These are phyloP conservation scores for Sprattus sprattus DNA, from an alignment of 2,113 vertebrate species.

Conservation along the genomic window DNA sequence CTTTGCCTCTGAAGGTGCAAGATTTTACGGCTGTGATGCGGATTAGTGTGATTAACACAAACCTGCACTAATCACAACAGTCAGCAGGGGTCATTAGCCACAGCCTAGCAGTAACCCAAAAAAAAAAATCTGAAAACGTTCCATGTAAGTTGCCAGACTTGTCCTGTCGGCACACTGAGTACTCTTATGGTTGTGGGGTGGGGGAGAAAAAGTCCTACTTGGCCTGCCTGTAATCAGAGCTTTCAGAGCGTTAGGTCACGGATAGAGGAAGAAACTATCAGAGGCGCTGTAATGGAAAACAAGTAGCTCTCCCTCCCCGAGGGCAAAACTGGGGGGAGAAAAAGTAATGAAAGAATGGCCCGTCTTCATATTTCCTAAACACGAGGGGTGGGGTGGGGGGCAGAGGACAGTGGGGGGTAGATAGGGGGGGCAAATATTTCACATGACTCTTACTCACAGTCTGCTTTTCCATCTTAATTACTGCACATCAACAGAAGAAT, in stretches of 20 bases:
- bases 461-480: constrained; percentile 8
- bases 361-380: constrained; percentile 12
- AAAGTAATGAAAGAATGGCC: background rate
- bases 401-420: background rate
- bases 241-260: background rate
- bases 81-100: constrained; percentile 49
- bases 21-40: background rate
- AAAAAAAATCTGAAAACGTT: constrained; percentile 1
- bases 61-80: constrained; percentile 44
- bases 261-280: constrained; percentile 12
- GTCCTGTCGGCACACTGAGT: constrained; percentile 3
- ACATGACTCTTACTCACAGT: constrained; percentile 1
- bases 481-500: background rate
- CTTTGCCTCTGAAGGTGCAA: background rate
- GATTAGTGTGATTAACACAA: background rate
- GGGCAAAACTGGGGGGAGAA: background rate
- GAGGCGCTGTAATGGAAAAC: constrained; percentile 11
- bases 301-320: background rate
- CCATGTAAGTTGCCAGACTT: constrained; percentile 11
- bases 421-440: constrained; percentile 1
- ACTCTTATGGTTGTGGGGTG: background rate
- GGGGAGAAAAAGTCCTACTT: background rate
- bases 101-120: constrained; percentile 35
- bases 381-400: background rate
- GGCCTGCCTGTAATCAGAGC: constrained; percentile 12